phyloP scores from a whole-genome alignment of 2,113 vertebrate species.

The Percina caprodes region DNA sequence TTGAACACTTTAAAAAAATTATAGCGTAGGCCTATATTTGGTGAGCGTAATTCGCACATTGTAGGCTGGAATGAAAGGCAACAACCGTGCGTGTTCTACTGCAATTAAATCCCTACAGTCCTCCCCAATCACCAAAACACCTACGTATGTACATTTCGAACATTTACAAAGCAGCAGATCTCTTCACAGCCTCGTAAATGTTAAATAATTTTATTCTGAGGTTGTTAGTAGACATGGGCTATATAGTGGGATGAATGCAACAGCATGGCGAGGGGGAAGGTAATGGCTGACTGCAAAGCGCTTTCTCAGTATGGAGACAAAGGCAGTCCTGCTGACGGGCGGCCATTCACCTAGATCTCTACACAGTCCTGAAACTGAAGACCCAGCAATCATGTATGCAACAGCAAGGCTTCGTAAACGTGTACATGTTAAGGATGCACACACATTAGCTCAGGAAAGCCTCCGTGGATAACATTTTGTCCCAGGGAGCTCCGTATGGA shows the following conservation, averaged over 20 bases:
- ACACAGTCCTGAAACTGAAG: conserved; percentile 28
- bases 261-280: conserved; percentile 72
- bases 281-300: conserved; percentile 84
- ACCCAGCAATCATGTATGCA: conserved; percentile 32
- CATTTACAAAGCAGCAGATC: neutral
- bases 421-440: conserved; percentile 29
- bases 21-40: conserved; percentile 15
- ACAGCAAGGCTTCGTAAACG: conserved; percentile 6
- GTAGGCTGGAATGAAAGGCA: conserved; percentile 11
- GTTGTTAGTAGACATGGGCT: conserved; percentile 25
- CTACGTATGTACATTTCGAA: conserved; percentile 10
- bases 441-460: conserved; percentile 33
- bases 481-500: conserved; percentile 35
- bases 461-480: conserved; percentile 18
- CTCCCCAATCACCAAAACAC: too few species aligned
- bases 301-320: conserved; percentile 82
- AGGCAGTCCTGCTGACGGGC: conserved; percentile 79
- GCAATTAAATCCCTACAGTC: neutral
- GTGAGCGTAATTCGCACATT: neutral
- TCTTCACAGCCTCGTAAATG: neutral
- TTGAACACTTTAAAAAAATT: conserved; percentile 7
- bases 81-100: neutral
- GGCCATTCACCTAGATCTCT: conserved; percentile 78
- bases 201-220: conserved; percentile 19
- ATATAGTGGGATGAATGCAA: conserved; percentile 32